Evolutionary conservation across 2,888 invertebrate species (phyloP).

Genomic region (Agapostemon virescens): DNA sequence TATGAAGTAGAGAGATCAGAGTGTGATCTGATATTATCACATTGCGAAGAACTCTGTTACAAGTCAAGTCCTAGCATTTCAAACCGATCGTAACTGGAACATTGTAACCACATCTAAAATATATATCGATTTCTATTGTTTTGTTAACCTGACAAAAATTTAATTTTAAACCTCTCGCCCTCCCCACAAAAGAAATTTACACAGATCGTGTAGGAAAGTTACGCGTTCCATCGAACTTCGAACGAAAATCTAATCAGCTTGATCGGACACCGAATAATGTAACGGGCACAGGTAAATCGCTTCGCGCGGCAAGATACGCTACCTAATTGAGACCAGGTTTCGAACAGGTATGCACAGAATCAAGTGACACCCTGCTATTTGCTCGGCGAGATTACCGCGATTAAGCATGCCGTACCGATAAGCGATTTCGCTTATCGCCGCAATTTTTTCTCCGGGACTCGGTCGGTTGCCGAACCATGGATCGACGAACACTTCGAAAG

Average conservation of each 20-base stretch:
- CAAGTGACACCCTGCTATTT: constrained; percentile 47
- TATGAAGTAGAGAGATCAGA: too few relatives aligned
- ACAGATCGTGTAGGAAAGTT: background rate
- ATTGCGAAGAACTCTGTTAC: too few relatives aligned
- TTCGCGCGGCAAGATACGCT: constrained; percentile 4
- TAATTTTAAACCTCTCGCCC: too few relatives aligned
- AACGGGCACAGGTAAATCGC: background rate
- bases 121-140: too few relatives aligned
- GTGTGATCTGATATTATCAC: too few relatives aligned
- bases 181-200: background rate
- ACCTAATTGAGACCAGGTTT: constrained; percentile 36
- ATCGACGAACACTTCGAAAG: background rate
- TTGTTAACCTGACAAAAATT: too few relatives aligned
- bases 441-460: constrained; percentile 43
- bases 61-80: too few relatives aligned
- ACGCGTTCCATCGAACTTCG: background rate
- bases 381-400: constrained; percentile 66
- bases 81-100: too few relatives aligned
- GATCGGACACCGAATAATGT: background rate
- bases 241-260: background rate
- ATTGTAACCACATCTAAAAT: too few relatives aligned
- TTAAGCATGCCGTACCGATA: constrained; percentile 66
- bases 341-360: constrained; percentile 36
- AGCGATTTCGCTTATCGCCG: constrained; percentile 61
- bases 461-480: background rate